Evolutionary conservation across 2,888 invertebrate genomes (phyloP).

Genomic region (Clunio marinus): DNA sequence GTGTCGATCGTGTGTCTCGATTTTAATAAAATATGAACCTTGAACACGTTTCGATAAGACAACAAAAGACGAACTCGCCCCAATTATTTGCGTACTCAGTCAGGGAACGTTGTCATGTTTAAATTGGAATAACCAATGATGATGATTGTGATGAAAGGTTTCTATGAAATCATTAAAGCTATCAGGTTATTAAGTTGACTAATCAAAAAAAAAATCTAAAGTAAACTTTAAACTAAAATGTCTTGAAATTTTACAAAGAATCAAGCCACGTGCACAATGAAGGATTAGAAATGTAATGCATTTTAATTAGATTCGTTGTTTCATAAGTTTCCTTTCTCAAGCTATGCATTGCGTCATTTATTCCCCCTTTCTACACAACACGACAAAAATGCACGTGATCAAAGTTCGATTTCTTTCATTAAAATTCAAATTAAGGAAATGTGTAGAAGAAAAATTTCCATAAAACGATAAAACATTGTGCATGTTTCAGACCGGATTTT

Average conservation of each 20-base stretch:
- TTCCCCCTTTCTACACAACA: neutral
- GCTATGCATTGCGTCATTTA: constrained; percentile 1
- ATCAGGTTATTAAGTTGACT: no score
- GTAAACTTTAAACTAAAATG: no score
- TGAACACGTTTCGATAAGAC: neutral
- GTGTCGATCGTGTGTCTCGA: constrained; percentile 34
- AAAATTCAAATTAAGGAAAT: constrained; percentile 10
- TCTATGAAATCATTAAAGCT: no score
- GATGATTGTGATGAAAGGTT: no score
- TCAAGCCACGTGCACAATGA: neutral
- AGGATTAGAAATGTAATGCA: constrained; percentile 22
- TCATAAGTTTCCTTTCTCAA: constrained; percentile 1
- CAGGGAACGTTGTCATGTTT: no score
- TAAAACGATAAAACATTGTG: constrained; percentile 18
- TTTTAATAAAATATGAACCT: constrained; percentile 36
- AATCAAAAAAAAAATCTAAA: no score
- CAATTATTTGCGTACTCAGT: neutral
- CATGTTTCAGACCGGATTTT: constrained; percentile 21
- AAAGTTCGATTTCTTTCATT: constrained; percentile 30
- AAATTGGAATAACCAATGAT: no score
- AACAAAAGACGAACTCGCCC: neutral
- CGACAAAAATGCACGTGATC: constrained; percentile 21
- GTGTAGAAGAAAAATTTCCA: constrained; percentile 18
- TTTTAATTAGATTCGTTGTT: constrained; percentile 34
- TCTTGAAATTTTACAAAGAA: neutral